A percentile compares a stretch with the other conserved stretches of the same genome.
phyloP scores from a whole-genome alignment of 2,113 vertebrate species.

The Rhinolophus ferrumequinum region DNA sequence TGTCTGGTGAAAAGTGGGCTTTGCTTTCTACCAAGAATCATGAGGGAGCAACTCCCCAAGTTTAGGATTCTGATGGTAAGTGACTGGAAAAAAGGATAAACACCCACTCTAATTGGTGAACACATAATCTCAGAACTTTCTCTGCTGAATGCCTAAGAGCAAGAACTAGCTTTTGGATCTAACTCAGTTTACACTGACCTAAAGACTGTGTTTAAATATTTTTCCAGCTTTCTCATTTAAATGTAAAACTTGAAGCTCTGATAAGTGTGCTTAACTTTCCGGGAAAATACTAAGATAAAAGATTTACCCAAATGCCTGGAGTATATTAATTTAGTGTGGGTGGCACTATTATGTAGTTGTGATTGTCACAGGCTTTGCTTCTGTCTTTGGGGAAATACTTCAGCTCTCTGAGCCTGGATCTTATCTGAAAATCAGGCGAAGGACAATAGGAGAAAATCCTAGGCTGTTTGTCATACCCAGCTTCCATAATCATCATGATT shows the following conservation, averaged over 20 bases:
- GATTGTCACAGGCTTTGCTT: not conserved
- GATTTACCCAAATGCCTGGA: not conserved
- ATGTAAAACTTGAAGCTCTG: not conserved
- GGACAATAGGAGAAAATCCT: rapidly evolving
- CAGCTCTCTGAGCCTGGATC: not conserved
- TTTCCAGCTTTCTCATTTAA: not conserved
- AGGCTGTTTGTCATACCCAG: too few relatives aligned
- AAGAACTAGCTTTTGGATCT: not conserved
- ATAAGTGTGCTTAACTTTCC: not conserved
- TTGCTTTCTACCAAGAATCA: not conserved
- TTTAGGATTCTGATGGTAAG: not conserved
- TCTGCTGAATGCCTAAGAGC: not conserved
- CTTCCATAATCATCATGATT: rapidly evolving
- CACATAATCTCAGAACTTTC: not conserved
- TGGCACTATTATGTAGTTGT: rapidly evolving
- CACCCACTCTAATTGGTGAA: not conserved
- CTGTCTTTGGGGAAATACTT: not conserved
- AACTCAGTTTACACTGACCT: not conserved
- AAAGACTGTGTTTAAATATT: not conserved
- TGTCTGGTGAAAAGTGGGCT: not conserved
- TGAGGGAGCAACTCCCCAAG: not conserved
- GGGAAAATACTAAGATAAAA: not conserved
- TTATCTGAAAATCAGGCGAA: not conserved
- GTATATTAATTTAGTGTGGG: not conserved
- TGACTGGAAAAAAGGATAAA: not conserved